Evolutionary conservation across 2,113 vertebrate genomes (phyloP).

Genomic region (Plecturocebus donacophilus): DNA sequence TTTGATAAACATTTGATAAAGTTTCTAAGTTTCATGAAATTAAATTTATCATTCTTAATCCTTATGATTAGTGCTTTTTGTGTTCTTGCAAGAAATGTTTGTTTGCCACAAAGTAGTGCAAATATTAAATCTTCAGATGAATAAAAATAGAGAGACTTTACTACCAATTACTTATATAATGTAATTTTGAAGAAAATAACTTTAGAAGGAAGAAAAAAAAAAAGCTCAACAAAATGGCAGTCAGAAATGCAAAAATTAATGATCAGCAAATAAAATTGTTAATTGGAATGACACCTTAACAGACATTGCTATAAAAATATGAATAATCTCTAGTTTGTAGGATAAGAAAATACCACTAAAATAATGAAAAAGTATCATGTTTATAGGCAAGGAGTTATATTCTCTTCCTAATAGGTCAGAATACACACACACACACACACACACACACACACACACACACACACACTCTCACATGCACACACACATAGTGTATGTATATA

Average conservation of each 20-base stretch:
- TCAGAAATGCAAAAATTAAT: neutral
- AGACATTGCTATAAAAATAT: neutral
- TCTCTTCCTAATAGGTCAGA: neutral
- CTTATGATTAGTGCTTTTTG: neutral
- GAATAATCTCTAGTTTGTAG: neutral
- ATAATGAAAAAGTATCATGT: neutral
- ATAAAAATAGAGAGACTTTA: neutral
- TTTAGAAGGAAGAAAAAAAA: neutral
- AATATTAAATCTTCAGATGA: neutral
- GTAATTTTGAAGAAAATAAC: neutral
- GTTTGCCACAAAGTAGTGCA: neutral
- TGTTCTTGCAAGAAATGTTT: neutral
- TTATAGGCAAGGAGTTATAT: neutral
- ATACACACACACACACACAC: neutral
- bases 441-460: neutral
- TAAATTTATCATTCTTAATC: neutral
- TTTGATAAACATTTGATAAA: constrained; percentile 14
- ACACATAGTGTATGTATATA: neutral
- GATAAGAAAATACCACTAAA: neutral
- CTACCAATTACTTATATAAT: neutral
- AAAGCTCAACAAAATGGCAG: neutral
- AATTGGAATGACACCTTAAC: neutral
- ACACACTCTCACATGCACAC: too few species aligned
- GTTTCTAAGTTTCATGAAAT: neutral
- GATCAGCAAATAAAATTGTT: neutral